A percentile compares a stretch with the other conserved stretches of the same genome.
These are phyloP conservation scores for Ranitomeya variabilis DNA, from an alignment of 2,113 vertebrate species.

Conservation along the genomic window DNA sequence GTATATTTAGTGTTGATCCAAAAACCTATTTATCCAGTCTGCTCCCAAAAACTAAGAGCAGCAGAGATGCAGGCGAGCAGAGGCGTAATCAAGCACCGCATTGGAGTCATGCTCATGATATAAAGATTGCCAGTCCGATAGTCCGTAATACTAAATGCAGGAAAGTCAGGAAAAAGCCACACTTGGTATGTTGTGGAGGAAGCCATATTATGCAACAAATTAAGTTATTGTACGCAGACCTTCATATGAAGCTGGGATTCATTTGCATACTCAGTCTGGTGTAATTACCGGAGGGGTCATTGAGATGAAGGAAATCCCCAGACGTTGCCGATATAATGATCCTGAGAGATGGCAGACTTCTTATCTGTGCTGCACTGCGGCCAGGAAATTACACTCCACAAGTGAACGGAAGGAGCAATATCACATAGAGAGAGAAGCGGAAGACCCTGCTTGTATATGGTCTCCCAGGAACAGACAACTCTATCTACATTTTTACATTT, in stretches of 20 bases:
- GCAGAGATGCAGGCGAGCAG: background rate
- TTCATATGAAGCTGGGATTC: background rate
- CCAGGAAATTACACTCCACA: background rate
- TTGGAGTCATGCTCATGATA: no score
- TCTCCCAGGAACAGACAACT: background rate
- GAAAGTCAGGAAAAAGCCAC: background rate
- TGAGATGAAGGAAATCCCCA: conserved; percentile 3
- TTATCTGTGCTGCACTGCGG: background rate
- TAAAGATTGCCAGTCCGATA: background rate
- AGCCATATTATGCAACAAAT: background rate
- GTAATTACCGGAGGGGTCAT: background rate
- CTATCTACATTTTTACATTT: background rate
- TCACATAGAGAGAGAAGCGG: background rate
- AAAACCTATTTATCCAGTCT: conserved; percentile 33
- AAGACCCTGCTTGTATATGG: background rate
- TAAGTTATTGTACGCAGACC: background rate
- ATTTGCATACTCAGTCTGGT: background rate
- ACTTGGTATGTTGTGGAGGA: background rate
- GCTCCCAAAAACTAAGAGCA: conserved; percentile 10
- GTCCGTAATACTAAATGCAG: background rate
- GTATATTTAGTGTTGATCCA: conserved; percentile 39
- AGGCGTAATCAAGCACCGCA: background rate
- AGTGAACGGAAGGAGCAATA: background rate
- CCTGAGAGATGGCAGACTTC: background rate
- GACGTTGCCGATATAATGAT: background rate